These are phyloP conservation scores for Gymnosoma rotundatum DNA, from an alignment of 2,888 invertebrate genomes.

Conservation along the genomic window DNA sequence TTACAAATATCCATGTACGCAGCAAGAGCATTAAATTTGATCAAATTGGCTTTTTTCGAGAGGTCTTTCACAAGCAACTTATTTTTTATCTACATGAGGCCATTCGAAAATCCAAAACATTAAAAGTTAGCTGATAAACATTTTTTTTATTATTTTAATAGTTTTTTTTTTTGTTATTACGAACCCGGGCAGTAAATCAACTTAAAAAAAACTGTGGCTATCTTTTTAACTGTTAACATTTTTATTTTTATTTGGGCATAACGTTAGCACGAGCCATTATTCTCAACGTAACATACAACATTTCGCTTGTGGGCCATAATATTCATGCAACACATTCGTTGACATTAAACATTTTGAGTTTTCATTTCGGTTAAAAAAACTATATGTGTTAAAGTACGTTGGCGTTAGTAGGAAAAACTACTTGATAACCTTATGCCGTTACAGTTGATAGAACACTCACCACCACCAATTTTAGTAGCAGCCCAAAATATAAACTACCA, in stretches of 20 bases:
- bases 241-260: constrained; percentile 23
- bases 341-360: constrained; percentile 36
- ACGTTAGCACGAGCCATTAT: constrained; percentile 39
- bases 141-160: too few species aligned
- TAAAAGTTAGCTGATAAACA: too few species aligned
- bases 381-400: neutral
- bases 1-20: too few species aligned
- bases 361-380: neutral
- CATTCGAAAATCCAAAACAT: too few species aligned
- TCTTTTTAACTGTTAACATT: neutral
- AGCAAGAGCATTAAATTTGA: too few species aligned
- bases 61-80: too few species aligned
- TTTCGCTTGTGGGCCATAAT: constrained; percentile 9
- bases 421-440: constrained; percentile 64
- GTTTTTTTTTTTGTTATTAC: neutral
- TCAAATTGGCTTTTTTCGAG: too few species aligned
- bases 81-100: too few species aligned
- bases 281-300: neutral
- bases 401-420: constrained; percentile 51
- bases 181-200: neutral
- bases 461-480: neutral
- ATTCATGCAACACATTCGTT: constrained; percentile 8
- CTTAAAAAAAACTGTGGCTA: constrained; percentile 12
- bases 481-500: constrained; percentile 1
- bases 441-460: constrained; percentile 57